Percentiles rank a stretch among this genome's conserved stretches.
These are phyloP conservation scores for Chlamydotis undulata DNA, from an alignment of 2,113 vertebrate genomes.

Conservation along the genomic window DNA sequence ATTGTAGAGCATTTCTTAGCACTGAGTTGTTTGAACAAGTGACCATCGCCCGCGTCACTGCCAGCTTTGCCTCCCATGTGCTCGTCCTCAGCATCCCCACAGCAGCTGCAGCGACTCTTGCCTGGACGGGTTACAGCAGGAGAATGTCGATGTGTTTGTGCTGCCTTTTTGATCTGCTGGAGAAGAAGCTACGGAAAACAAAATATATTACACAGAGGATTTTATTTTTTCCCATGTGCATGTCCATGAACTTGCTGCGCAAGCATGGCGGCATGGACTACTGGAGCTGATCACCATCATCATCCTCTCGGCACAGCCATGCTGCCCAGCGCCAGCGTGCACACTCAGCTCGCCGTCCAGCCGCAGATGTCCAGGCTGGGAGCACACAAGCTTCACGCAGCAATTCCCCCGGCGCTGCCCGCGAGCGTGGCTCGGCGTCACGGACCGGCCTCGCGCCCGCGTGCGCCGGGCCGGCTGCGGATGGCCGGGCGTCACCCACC, in stretches of 20 bases:
- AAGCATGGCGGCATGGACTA: accelerated
- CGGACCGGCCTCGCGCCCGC: no score
- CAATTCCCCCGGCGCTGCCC: neutral
- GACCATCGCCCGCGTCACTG: accelerated
- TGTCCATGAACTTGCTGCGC: neutral
- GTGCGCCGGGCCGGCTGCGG: accelerated
- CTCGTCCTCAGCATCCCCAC: neutral
- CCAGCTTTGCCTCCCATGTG: neutral
- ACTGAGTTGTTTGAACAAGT: neutral
- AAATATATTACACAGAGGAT: accelerated
- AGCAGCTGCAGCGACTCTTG: neutral
- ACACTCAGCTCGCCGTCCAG: neutral
- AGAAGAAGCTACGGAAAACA: neutral
- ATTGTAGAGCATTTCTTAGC: neutral
- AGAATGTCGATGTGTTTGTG: no score
- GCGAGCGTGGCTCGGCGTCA: neutral
- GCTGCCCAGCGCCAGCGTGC: neutral
- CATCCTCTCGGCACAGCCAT: neutral
- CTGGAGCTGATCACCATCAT: neutral
- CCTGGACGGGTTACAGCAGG: accelerated
- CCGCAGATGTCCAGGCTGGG: neutral
- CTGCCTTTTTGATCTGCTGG: neutral
- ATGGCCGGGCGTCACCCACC: neutral
- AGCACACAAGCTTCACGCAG: neutral
- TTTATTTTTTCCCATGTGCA: neutral